Base-by-base conservation (phyloP, 2,797 vertebrate species). In the Hypotaenidia philippensis region DNA sequence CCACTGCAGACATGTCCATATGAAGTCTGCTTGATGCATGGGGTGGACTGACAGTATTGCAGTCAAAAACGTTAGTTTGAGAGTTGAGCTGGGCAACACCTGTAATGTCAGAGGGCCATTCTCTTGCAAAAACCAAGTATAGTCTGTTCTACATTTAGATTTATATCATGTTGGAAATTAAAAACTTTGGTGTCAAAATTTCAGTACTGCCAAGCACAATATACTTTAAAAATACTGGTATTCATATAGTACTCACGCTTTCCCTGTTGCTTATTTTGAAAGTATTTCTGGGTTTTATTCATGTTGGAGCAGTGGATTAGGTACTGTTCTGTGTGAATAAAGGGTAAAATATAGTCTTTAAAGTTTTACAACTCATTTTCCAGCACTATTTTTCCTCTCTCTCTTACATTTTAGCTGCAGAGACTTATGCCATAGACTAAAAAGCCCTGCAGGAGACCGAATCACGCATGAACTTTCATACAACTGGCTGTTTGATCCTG, bases 401-500 rank as follows among this genome's bases (percentile, higher is more conserved):
- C 55, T 83, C 5, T 60, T 75, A 60, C 23, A 9, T 89, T 92
- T 82, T 41, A 74, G 36, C 66, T 94, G 21, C 45, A 71, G 83
- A 85, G 26, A 53, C 64, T 56, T 77, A 32, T 19, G 15, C 52
- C 74, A 3, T 16, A 52, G 60, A 49, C 93, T 74, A 74, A 90
- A 92, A 93, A 87, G 71, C 36, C 53, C 64, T 63, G 27, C 68
- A 90, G 83, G 90, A 94, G 71, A 55, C 25, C 3, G 29, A 83
- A 77, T 90, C 81, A 34, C 7, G 2, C 22, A 18, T 49, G 60
- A 92, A 84, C 45, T 82, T 77, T 65, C 44, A 82, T 59, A 27
- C 36, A 87, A 17, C 32, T 91, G 92, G 68, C 55, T 69, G 20
- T 90, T 92, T 87, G 78, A 92, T 83, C 68, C 17, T 57, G 32